Base-by-base conservation (phyloP, 2,888 invertebrate species). In the Melieria picta region DNA sequence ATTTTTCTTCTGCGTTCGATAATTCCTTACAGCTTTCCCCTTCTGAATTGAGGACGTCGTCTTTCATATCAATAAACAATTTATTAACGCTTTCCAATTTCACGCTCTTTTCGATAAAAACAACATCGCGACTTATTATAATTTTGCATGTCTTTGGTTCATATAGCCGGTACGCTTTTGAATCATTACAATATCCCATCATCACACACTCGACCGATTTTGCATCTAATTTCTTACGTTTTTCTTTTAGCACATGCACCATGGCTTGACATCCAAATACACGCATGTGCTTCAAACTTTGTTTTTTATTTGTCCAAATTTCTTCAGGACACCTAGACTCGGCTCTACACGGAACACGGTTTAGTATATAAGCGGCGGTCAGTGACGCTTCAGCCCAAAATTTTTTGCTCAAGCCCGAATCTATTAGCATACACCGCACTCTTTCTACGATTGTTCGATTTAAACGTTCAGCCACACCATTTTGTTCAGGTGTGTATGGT, bases 401-500 rank as follows among this genome's bases (percentile, higher is more conserved):
- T 7, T 16, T 55, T 65, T 76, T 65, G 5, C 60, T 62, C 10
- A 77, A 60, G 10, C 63, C 65, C 52, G 75, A 72, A 13, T 76
- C 74, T 7, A 72, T 30, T 52, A 80, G 11, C 77, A 80, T 77
- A 58, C 76, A 77, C 13, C 77, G 72, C 4, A 74, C 74, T 50
- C 68, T 69, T 50, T 78, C 77, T 3, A 78, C 58, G 0, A 78
- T 65, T 10, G 74, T 61, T 10, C 78, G 62, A 62, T 80, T 78
- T 3, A 74, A 65, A 65, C 76, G 60, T 58, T 77, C 75, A 4
- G 74, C 74, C 16, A 75, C 74, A n/a, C 77, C 76, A 55, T 78
- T 78, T 68, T 79, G 79, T 68, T 80, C 72, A 4, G 75, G 76
- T 13, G 75, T 75, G 55, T 77, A 78, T 1, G 70, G 61, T 30